Evolutionary conservation across 1,140 invertebrate genomes (phyloP), one percentile per base, ranked within the genome.

Genomic region (Gryllus bimaculatus): DNA sequence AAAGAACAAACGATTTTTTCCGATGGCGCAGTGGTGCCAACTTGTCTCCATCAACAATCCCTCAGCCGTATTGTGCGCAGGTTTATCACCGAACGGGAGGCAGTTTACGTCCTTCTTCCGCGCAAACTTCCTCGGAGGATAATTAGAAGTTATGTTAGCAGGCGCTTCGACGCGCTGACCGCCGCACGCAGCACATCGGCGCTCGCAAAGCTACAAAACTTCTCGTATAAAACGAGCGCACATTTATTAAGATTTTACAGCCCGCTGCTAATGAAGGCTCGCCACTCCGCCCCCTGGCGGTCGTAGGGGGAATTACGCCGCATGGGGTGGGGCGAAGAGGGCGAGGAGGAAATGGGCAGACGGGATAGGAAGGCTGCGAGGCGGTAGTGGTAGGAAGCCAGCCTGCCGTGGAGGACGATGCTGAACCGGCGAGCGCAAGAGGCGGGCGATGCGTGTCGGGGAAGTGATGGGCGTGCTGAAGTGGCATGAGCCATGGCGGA

Each of bases 161-260:
- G 54, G 18, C 18, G 54, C 18, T 10, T 18, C 54, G 54, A 66
- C 54, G 54, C 54, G 10, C 54, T 66, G 54, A 18, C 18, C 54
- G 54, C 7, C 3, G 10, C 54, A 66, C 54, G 54, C 54, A 66
- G 10, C 54, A 10, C 54, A 13, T 7, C 54, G 18, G 2, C 54
- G 54, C 10, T 18, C 54, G 10, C 54, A 66, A 13, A 39, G 26
- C 10, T 66, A 18, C 54, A 18, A 7, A 66, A 66, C 54, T 66
- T 66, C 10, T 1, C 18, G 54, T 66, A 18, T 66, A 18, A 66
- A 66, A 66, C 54, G 54, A 66, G 54, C 54, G 54, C 54, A 66
- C 54, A 66, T 66, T 66, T 66, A 66, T 66, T 66, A 66, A 66
- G 54, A 66, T 66, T 66, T 66, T 66, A 66, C 54, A 66, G 54